phyloP scores from a whole-genome alignment of 2,797 vertebrate species.

The Chelonia mydas region DNA sequence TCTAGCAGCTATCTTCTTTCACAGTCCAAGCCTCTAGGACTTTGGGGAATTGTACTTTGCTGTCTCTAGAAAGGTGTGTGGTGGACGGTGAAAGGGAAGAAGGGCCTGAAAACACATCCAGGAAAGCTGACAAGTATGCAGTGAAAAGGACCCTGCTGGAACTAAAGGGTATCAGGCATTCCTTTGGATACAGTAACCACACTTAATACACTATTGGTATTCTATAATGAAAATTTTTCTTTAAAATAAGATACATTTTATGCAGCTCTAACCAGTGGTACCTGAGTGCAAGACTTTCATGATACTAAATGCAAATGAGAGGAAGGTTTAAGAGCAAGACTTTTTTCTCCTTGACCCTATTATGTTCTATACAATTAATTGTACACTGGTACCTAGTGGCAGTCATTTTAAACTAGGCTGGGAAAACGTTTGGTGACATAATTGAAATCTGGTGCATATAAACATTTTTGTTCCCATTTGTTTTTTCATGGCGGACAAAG shows the following conservation, averaged over 20 bases:
- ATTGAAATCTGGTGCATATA: neutral
- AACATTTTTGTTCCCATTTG: neutral
- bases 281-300: neutral
- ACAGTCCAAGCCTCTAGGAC: no score
- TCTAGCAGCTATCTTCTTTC: no score
- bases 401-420: neutral
- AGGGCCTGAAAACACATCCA: neutral
- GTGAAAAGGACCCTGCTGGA: neutral
- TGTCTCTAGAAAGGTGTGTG: neutral
- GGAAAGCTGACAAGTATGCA: neutral
- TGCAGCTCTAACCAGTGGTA: neutral
- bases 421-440: neutral
- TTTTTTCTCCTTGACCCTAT: neutral
- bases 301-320: neutral
- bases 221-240: neutral
- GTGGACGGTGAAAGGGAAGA: neutral
- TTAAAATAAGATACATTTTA: neutral
- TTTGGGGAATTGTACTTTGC: neutral
- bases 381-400: neutral
- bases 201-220: rapidly evolving
- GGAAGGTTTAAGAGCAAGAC: neutral
- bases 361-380: neutral
- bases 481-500: neutral
- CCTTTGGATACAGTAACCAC: neutral
- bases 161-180: neutral